Evolutionary conservation across 2,797 vertebrate species (phyloP), one percentile per base, ranked within the genome.

Genomic region (Poecilia wingei): DNA sequence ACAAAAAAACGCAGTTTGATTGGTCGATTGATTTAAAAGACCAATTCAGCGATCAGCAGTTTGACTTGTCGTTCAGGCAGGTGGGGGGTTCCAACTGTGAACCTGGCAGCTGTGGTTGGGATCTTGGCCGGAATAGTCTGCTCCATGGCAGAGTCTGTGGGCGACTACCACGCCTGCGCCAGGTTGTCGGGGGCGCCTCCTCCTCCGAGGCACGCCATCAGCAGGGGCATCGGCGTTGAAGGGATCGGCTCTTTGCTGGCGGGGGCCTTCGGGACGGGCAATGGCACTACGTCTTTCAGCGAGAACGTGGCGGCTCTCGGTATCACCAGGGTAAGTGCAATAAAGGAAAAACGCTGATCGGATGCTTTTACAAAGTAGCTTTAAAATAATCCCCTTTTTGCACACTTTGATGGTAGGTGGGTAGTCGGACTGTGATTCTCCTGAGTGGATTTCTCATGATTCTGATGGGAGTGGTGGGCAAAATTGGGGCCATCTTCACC

Each of bases 131-230:
- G 97, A 5, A 96, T 99, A 76, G 94, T 98, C 47, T 97, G 98
- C 75, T 99, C 98, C 75, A 97, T 99, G 96, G 92, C 97, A 82
- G 98, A 99, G 87, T 99, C 98, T 0, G 95, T 99, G 71, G 98
- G 98, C 0, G 98, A 99, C 87, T 99, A 99, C 84, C 94, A 98
- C 0, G 95, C 97, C 45, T 99, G 98, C 0, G 98, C 98, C 75
- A 95, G 96, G 41, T 94, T 99, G 55, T 96, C 96, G 0, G 97
- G 97, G 1, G 97, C 97, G 1, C 98, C 98, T 0, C 95, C 96
- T 0, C 98, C 98, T 0, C 97, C 98, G 0, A 95, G 92, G 81
- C 97, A 99, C 0, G 98, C 98, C 85, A 93, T 98, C 91, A 98
- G 86, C 94, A 94, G 98, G 0, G 98, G 97, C 4, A 97, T 99